Base-by-base conservation (phyloP, 2,113 vertebrate species). In the Cheirogaleus medius region DNA sequence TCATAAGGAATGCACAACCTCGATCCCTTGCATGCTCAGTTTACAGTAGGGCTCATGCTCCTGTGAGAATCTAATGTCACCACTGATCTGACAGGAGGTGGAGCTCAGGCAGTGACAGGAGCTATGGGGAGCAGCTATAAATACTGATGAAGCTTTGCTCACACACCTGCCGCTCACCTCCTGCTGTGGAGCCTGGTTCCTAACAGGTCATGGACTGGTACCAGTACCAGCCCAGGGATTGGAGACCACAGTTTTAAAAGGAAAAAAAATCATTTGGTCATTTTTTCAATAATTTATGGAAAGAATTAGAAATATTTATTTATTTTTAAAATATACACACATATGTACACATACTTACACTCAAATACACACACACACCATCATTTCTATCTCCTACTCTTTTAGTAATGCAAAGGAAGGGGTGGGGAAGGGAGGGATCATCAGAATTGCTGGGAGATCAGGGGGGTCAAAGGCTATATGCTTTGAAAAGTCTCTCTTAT, bases 261-360 rank as follows among this genome's bases (percentile, higher is more conserved):
- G 21, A 76, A 90, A 89, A 89, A 82, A 84, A 82, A 52, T 29
- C 32, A 54, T 8, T 47, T 83, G 54, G 37, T 80, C 3, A 63
- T 58, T 90, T 95, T 95, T 76, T 81, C 11, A 77, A 80, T 64
- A 90, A 73, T 56, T 80, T 69, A 54, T 77, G 39, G 32, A 49
- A 85, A 90, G 1, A 87, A 84, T 52, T 83, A 8, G 66, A 95
- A 80, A 23, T 13, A 85, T 34, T 60, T 94, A 17, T 14, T 52
- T n/a, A n/a, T n/a, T 69, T 56, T 42, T 42, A 42, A 47, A 27
- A 83, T 82, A n/a, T 13, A 71, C 9, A 56, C 7, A 32, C 5
- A 8, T 12, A 39, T 25, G 8, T 25, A 68, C 11, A 42, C n/a
- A 39, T 23, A 32, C 60, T 52, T 39, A 58, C 60, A 56, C 32